phyloP scores from a whole-genome alignment of 2,113 vertebrate genomes.

The Erythrolamprus reginae region DNA sequence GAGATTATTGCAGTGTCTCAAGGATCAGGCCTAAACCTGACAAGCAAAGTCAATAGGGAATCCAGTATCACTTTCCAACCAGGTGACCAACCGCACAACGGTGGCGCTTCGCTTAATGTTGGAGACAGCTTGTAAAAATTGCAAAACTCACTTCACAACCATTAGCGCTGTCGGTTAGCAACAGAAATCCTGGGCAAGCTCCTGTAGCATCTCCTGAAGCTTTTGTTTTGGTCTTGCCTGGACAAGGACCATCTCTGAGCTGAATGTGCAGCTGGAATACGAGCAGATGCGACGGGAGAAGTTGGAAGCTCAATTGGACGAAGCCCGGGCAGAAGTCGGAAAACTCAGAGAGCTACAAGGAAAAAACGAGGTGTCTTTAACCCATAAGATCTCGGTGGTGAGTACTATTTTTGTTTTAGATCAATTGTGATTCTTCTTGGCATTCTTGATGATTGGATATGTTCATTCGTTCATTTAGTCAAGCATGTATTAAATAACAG shows the following conservation, averaged over 20 bases:
- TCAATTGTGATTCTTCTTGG: not conserved
- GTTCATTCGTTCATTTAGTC: too few relatives aligned
- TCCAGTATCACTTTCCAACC: too few relatives aligned
- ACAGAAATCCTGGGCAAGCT: not conserved
- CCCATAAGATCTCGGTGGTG: constrained; percentile 19
- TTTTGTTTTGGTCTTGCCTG: not conserved
- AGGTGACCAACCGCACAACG: too few relatives aligned
- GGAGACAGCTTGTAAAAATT: too few relatives aligned
- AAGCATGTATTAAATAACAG: too few relatives aligned
- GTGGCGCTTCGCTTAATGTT: too few relatives aligned
- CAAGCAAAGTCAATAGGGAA: too few relatives aligned
- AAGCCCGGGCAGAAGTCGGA: constrained; percentile 61
- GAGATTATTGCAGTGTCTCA: too few relatives aligned
- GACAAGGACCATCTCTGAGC: constrained; percentile 64
- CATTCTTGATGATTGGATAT: not conserved
- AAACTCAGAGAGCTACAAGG: constrained; percentile 52
- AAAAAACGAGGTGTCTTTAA: not conserved
- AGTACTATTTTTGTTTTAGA: constrained; percentile 8
- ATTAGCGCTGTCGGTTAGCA: not conserved
- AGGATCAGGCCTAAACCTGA: too few relatives aligned
- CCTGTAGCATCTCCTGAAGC: not conserved
- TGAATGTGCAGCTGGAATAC: constrained; percentile 68
- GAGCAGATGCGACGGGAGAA: constrained; percentile 73
- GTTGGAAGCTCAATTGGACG: constrained; percentile 74
- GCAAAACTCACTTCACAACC: not conserved